These are phyloP conservation scores for Clarias macrocephalus DNA, from an alignment of 2,113 vertebrate species.

Conservation along the genomic window DNA sequence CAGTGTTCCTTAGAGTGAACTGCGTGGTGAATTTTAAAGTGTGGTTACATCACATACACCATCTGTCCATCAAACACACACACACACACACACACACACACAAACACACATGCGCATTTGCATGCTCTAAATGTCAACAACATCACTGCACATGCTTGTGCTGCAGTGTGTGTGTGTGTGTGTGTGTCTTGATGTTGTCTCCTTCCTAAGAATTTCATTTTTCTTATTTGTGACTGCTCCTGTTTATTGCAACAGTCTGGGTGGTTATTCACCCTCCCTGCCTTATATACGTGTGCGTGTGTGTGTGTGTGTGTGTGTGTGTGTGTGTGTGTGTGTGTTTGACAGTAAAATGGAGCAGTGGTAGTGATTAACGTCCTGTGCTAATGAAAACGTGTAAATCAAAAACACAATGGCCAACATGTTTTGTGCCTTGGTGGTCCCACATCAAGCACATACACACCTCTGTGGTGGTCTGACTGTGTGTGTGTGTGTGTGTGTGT, in stretches of 20 bases:
- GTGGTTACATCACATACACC: slow-evolving; percentile 28
- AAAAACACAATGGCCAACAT: not conserved
- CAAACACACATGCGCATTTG: slow-evolving; percentile 33
- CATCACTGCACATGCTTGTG: slow-evolving; percentile 27
- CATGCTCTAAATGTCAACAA: slow-evolving; percentile 33
- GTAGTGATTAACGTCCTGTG: not conserved
- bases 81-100: slow-evolving; percentile 19
- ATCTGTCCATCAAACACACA: slow-evolving; percentile 21
- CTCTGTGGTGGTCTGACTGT: slow-evolving; percentile 12
- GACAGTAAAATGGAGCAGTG: not conserved
- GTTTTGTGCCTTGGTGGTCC: slow-evolving; percentile 36
- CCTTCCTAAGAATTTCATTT: not conserved
- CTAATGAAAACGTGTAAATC: not conserved
- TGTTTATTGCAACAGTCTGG: not conserved
- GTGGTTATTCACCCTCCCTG: not conserved
- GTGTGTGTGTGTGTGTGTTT: not conserved
- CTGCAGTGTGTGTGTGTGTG: slow-evolving; percentile 14
- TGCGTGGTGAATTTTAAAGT: slow-evolving; percentile 19
- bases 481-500: not conserved
- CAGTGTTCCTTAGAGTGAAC: slow-evolving; percentile 4
- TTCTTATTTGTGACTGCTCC: not conserved
- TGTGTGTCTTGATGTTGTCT: slow-evolving; percentile 12
- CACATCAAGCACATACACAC: slow-evolving; percentile 3
- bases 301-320: slow-evolving; percentile 10
- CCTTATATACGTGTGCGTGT: slow-evolving; percentile 4